A percentile compares a stretch with the other conserved stretches of the same genome.
These are phyloP conservation scores for Papilio aristodemus DNA, from an alignment of 1,140 invertebrate species.

Conservation along the genomic window DNA sequence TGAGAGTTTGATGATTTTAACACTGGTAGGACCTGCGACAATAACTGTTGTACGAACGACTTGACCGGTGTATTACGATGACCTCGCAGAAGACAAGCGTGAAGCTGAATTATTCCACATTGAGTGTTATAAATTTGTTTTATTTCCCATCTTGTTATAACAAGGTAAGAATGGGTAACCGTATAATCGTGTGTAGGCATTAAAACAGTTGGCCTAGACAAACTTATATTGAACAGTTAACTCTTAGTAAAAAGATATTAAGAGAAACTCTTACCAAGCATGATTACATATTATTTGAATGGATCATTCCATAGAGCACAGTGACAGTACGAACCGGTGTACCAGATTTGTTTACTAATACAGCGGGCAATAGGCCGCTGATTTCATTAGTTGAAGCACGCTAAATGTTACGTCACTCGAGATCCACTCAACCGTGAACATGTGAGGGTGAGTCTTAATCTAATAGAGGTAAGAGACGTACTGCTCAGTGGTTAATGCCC, in stretches of 20 bases:
- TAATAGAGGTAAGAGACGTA: neutral
- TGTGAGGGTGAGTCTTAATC: slow-evolving; percentile 15
- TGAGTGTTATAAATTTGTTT: too few species aligned
- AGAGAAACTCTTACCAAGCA: too few species aligned
- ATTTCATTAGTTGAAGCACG: slow-evolving; percentile 27
- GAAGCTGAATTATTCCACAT: too few species aligned
- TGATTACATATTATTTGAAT: neutral
- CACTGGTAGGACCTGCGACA: too few species aligned
- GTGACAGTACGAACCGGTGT: neutral
- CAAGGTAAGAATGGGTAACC: neutral
- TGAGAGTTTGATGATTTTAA: too few species aligned
- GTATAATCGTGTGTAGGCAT: too few species aligned
- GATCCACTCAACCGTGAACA: neutral
- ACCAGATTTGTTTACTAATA: slow-evolving; percentile 20
- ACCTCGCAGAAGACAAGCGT: too few species aligned
- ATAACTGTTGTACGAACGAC: too few species aligned
- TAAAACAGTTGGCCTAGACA: too few species aligned
- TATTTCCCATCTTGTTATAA: neutral
- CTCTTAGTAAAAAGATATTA: too few species aligned
- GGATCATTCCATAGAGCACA: neutral
- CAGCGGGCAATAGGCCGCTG: neutral
- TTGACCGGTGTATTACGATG: too few species aligned
- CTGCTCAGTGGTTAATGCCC: neutral
- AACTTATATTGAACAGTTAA: too few species aligned
- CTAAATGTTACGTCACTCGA: slow-evolving; percentile 26